Evolutionary conservation across 2,888 invertebrate species (phyloP).

Genomic region (Yponomeuta evonymella): DNA sequence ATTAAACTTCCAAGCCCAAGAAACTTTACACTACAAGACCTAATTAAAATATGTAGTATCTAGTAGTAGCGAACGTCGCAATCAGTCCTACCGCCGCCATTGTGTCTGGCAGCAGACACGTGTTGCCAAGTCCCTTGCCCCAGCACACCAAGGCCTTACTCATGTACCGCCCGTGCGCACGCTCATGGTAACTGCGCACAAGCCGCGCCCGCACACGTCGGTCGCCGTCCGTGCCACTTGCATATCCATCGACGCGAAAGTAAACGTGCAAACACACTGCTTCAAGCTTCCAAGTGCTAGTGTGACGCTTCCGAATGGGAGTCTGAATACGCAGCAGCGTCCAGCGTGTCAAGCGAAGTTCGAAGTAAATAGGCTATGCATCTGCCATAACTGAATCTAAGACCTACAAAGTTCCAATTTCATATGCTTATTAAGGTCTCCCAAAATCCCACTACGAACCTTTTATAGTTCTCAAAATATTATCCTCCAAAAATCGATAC

Average conservation of each 20-base stretch:
- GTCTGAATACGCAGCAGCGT: too few species aligned
- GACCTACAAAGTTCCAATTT: too few species aligned
- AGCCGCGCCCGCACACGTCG: constrained; percentile 12
- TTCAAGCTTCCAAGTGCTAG: too few species aligned
- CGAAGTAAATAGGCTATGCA: too few species aligned
- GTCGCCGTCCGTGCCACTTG: background rate
- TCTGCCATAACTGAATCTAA: too few species aligned
- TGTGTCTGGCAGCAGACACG: constrained; percentile 18
- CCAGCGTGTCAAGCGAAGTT: too few species aligned
- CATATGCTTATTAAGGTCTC: too few species aligned
- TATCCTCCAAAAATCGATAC: too few species aligned
- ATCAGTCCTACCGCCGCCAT: background rate
- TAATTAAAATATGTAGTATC: too few species aligned
- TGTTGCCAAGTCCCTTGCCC: constrained; percentile 11
- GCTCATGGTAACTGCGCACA: constrained; percentile 28
- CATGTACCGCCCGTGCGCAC: constrained; percentile 7
- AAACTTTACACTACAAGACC: background rate
- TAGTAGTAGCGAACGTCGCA: background rate
- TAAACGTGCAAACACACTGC: background rate
- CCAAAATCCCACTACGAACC: too few species aligned
- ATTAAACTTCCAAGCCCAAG: background rate
- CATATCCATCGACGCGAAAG: background rate
- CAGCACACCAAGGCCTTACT: background rate
- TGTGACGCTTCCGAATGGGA: too few species aligned
- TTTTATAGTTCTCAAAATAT: too few species aligned